Evolutionary conservation across 2,797 vertebrate species (phyloP).

Genomic region (Phyllotis vaccarum): DNA sequence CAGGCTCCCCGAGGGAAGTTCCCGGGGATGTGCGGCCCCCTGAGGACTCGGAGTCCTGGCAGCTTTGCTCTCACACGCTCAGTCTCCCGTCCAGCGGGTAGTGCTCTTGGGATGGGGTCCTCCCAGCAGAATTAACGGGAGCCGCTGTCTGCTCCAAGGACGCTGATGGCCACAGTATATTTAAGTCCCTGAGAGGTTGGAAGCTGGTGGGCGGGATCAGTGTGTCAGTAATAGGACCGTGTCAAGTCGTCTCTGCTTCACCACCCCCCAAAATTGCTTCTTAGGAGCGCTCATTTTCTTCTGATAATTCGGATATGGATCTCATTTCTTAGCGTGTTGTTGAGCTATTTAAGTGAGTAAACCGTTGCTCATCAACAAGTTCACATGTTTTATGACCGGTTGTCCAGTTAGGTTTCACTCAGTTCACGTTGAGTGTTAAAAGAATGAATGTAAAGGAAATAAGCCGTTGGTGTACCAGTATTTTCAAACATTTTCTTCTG

Average conservation of each 20-base stretch:
- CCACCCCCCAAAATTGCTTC: not conserved
- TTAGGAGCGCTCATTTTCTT: not conserved
- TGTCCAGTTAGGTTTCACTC: not conserved
- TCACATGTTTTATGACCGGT: not conserved
- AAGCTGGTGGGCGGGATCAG: not conserved
- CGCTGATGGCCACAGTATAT: not conserved
- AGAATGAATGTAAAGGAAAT: not conserved
- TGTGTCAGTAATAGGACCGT: not conserved
- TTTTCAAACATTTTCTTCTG: not conserved
- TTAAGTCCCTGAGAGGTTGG: not conserved
- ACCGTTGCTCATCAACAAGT: not conserved
- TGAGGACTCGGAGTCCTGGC: not conserved
- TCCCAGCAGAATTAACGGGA: not conserved
- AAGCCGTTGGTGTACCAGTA: not conserved
- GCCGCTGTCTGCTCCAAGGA: not conserved
- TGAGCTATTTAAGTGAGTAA: not conserved
- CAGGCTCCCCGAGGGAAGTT: not conserved
- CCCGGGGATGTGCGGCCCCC: not conserved
- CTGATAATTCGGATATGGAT: not conserved
- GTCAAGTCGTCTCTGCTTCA: not conserved
- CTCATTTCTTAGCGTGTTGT: not conserved
- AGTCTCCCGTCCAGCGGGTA: not conserved
- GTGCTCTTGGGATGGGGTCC: not conserved
- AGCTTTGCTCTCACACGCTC: not conserved
- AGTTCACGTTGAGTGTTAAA: constrained; percentile 7